These are phyloP conservation scores for Priocnemis perturbator DNA, from an alignment of 2,888 invertebrate species.

Conservation along the genomic window DNA sequence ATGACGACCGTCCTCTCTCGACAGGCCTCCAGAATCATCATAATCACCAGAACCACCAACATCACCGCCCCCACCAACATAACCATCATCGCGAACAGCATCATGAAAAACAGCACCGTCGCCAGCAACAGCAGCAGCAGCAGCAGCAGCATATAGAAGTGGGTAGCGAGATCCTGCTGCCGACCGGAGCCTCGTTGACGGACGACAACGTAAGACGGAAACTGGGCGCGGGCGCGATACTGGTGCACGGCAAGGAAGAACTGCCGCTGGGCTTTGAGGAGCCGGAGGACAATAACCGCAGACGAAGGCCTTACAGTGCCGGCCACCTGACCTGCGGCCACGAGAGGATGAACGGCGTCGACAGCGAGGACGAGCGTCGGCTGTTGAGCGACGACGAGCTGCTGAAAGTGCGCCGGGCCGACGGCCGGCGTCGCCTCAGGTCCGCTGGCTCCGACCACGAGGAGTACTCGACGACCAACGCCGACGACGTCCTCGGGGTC, in stretches of 20 bases:
- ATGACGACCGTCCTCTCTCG: constrained; percentile 48
- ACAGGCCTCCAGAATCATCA: constrained; percentile 62
- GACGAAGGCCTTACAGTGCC: constrained; percentile 52
- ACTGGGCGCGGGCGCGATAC: constrained; percentile 76
- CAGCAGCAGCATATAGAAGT: constrained; percentile 69
- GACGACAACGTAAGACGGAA: constrained; percentile 75
- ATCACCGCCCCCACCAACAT: constrained; percentile 30
- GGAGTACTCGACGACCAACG: constrained; percentile 36
- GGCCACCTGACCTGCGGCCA: constrained; percentile 48
- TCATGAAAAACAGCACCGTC: constrained; percentile 40
- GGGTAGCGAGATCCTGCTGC: constrained; percentile 71
- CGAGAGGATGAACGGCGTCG: constrained; percentile 55
- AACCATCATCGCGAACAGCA: constrained; percentile 53
- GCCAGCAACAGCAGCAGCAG: constrained; percentile 49
- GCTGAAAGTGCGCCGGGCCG: constrained; percentile 18
- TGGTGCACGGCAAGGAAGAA: constrained; percentile 83
- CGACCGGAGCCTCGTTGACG: constrained; percentile 68
- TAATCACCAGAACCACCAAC: constrained; percentile 29
- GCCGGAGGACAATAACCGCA: constrained; percentile 43
- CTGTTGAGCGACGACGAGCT: constrained; percentile 49
- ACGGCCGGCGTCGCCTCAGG: constrained; percentile 37
- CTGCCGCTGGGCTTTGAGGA: constrained; percentile 78
- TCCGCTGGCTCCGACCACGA: constrained; percentile 53
- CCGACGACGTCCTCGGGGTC: background rate
- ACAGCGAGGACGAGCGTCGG: constrained; percentile 42